Evolutionary conservation across 2,797 vertebrate species (phyloP).

Genomic region (Oreonectes daqikongensis): DNA sequence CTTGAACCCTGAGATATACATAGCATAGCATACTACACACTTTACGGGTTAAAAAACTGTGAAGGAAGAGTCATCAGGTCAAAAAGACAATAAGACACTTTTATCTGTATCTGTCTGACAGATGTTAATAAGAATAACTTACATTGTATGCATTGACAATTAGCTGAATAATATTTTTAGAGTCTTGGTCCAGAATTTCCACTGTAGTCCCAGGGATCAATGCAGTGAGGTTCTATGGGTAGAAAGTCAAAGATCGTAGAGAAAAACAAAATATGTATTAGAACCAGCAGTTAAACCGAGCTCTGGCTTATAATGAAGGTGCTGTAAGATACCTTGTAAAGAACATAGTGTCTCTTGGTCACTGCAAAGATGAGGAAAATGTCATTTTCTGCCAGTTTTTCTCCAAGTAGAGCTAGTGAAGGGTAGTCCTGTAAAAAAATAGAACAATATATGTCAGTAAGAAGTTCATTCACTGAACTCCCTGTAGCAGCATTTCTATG

Average conservation of each 20-base stretch:
- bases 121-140: slow-evolving; percentile 67
- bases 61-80: not conserved
- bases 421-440: slow-evolving; percentile 86
- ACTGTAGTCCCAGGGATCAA: slow-evolving; percentile 96
- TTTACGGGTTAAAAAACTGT: not conserved
- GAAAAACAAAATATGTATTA: not conserved
- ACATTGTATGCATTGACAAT: slow-evolving; percentile 94
- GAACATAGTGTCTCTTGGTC: slow-evolving; percentile 87
- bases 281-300: no score
- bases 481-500: slow-evolving; percentile 19
- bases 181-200: slow-evolving; percentile 94
- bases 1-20: not conserved
- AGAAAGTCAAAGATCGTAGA: not conserved
- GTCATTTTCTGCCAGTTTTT: slow-evolving; percentile 96
- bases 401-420: slow-evolving; percentile 92
- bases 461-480: slow-evolving; percentile 25
- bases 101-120: not conserved
- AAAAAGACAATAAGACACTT: not conserved
- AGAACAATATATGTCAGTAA: slow-evolving; percentile 26
- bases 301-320: not conserved
- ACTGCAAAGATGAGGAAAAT: slow-evolving; percentile 97
- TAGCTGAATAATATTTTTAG: slow-evolving; percentile 97
- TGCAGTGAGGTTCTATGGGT: slow-evolving; percentile 87
- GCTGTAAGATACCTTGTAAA: slow-evolving; percentile 87
- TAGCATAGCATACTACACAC: not conserved